These are phyloP conservation scores for Aphelenchoides besseyi DNA, from an alignment of 1,140 invertebrate species.

Conservation along the genomic window DNA sequence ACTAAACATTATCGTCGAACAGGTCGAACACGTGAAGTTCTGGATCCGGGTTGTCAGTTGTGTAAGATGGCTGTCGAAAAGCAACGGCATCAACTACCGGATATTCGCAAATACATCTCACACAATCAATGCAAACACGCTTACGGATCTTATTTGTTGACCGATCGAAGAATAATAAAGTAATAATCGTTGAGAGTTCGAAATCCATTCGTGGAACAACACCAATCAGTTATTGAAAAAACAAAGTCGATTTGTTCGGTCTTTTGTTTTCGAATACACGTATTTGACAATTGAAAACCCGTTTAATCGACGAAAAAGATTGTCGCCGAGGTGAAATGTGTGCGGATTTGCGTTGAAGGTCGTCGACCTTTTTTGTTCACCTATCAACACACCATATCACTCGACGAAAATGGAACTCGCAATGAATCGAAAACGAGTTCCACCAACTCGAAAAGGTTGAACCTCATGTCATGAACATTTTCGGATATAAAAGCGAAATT, in stretches of 20 bases:
- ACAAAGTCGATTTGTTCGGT: no score
- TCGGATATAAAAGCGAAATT: background rate
- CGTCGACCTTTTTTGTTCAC: no score
- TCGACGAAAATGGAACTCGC: no score
- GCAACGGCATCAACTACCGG: background rate
- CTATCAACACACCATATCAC: no score
- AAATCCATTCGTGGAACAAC: no score
- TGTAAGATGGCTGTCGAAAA: background rate
- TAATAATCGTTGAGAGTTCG: background rate
- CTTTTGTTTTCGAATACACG: background rate
- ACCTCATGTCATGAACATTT: background rate
- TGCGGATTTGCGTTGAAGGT: background rate
- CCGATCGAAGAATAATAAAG: background rate
- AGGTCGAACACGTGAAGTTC: background rate
- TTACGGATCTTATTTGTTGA: background rate
- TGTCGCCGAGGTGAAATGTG: background rate
- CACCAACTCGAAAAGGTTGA: background rate
- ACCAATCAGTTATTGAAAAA: no score
- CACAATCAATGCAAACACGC: slow-evolving; percentile 17
- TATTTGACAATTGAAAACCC: background rate
- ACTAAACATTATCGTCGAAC: slow-evolving; percentile 1
- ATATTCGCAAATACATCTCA: background rate
- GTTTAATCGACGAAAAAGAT: no score
- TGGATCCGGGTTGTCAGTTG: slow-evolving; percentile 11
- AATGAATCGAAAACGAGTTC: background rate